Percentiles rank a stretch among this genome's conserved stretches.
phyloP scores from a whole-genome alignment of 2,797 vertebrate genomes.

The Hypotaenidia philippensis region DNA sequence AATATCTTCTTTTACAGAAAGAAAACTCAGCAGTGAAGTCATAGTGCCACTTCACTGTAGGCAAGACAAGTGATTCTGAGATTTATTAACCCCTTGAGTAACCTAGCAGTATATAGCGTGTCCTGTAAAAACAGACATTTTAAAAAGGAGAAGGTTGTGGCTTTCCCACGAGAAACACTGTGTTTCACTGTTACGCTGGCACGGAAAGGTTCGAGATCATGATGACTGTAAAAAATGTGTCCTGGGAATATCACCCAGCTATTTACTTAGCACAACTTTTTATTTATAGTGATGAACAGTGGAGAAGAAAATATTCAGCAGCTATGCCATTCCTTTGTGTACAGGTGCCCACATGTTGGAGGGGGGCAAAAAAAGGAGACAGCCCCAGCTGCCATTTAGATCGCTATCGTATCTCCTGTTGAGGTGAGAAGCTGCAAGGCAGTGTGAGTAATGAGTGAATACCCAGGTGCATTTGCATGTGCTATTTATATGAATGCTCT shows the following conservation, averaged over 20 bases:
- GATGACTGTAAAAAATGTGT: background rate
- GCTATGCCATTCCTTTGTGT: background rate
- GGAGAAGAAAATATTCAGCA: background rate
- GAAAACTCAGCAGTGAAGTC: background rate
- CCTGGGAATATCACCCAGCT: background rate
- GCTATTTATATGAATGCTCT: background rate
- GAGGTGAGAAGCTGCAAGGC: background rate
- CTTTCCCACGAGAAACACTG: background rate
- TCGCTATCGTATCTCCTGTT: background rate
- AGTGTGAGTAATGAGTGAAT: background rate
- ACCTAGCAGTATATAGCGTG: background rate
- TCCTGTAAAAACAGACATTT: constrained; percentile 9
- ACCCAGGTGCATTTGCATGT: background rate
- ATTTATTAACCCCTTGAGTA: constrained; percentile 48
- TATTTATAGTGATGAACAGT: background rate
- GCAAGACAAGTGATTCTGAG: constrained; percentile 32
- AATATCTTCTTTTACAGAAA: constrained; percentile 1
- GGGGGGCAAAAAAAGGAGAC: background rate
- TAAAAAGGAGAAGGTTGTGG: background rate
- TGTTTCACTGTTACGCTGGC: background rate
- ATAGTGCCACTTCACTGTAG: constrained; percentile 34
- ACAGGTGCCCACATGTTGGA: background rate
- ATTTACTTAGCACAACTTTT: background rate
- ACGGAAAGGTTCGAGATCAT: background rate
- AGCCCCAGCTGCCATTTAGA: background rate